Percentiles rank a stretch among this genome's conserved stretches.
phyloP scores from a whole-genome alignment of 1,140 invertebrate species.

The Aphidius gifuensis region DNA sequence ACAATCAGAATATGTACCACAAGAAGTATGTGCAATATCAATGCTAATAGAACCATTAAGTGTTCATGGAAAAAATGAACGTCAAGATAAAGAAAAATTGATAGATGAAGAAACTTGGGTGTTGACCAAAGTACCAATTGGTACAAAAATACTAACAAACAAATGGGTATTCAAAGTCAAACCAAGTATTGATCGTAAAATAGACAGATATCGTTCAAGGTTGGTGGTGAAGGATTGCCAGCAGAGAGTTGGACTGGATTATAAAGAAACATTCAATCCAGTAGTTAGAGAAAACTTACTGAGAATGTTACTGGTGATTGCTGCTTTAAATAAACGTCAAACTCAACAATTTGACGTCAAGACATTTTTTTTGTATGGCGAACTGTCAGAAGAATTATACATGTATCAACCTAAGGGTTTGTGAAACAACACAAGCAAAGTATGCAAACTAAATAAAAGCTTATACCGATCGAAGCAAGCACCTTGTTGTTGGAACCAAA shows the following conservation, averaged over 20 bases:
- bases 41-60: too few relatives aligned
- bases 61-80: too few relatives aligned
- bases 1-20: too few relatives aligned
- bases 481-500: too few relatives aligned
- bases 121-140: conserved; percentile 20
- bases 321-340: conserved; percentile 15
- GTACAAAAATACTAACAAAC: conserved; percentile 23
- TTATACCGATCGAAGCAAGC: too few relatives aligned
- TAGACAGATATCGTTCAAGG: conserved; percentile 25
- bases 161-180: conserved; percentile 29
- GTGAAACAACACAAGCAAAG: conserved; percentile 16
- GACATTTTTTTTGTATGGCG: conserved; percentile 45
- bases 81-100: conserved; percentile 22
- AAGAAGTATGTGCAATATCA: too few relatives aligned
- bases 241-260: conserved; percentile 22
- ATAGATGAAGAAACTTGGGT: conserved; percentile 27
- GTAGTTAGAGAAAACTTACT: conserved; percentile 23
- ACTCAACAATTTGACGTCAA: conserved; percentile 41
- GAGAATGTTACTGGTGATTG: conserved; percentile 17
- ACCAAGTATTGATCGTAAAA: conserved; percentile 16
- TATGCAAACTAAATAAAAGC: too few relatives aligned
- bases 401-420: conserved; percentile 42
- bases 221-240: conserved; percentile 27
- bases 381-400: conserved; percentile 40
- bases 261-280: conserved; percentile 24